These are phyloP conservation scores for Cyclopterus lumpus DNA, from an alignment of 2,797 vertebrate genomes.

Conservation along the genomic window DNA sequence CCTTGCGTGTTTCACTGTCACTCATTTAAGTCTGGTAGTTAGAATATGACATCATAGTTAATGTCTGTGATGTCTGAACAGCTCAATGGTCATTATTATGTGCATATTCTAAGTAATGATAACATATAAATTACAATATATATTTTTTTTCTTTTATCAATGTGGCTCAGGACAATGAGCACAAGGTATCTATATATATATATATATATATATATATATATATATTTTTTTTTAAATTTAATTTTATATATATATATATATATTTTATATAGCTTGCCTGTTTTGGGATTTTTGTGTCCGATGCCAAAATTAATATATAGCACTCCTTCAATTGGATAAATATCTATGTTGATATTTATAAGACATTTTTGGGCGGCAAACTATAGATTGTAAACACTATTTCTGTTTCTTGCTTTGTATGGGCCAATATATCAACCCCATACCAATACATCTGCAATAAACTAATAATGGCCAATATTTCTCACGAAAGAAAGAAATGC, in stretches of 20 bases:
- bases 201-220: background rate
- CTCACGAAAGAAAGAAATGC: background rate
- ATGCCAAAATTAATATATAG: background rate
- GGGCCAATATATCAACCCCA: background rate
- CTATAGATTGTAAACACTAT: background rate
- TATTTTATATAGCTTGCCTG: background rate
- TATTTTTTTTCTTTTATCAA: too few relatives aligned
- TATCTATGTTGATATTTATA: too few relatives aligned
- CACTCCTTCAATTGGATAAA: background rate
- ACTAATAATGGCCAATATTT: background rate
- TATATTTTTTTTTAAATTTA: background rate
- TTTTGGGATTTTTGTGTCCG: background rate
- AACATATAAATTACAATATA: background rate
- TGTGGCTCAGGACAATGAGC: too few relatives aligned
- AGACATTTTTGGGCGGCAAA: background rate
- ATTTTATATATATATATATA: too few relatives aligned
- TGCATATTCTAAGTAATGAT: background rate
- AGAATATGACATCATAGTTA: conserved; percentile 1
- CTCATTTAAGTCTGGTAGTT: background rate
- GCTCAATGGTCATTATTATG: conserved; percentile 3
- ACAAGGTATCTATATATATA: background rate
- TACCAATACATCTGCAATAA: background rate
- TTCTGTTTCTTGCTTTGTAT: background rate
- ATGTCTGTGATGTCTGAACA: background rate
- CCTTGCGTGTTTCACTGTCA: conserved; percentile 31